phyloP scores from a whole-genome alignment of 2,888 invertebrate genomes.

The Zygaena filipendulae region DNA sequence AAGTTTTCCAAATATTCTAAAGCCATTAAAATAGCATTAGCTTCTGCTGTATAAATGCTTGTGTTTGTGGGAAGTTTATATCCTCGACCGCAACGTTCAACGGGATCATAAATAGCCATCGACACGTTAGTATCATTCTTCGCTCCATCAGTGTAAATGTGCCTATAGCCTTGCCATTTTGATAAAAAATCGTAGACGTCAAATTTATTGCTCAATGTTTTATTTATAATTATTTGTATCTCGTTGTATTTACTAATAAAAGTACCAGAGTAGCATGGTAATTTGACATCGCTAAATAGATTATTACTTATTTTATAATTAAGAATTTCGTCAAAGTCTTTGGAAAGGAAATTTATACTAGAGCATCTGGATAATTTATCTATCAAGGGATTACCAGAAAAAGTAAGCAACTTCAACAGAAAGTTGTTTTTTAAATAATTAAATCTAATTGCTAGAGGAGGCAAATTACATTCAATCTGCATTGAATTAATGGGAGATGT shows the following conservation, averaged over 20 bases:
- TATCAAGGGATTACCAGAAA: slow-evolving; percentile 1
- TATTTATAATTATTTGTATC: no score
- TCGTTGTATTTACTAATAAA: no score
- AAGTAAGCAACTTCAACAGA: slow-evolving; percentile 7
- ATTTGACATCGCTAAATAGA: no score
- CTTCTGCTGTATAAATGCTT: slow-evolving; percentile 8
- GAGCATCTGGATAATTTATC: no score
- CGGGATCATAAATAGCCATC: slow-evolving; percentile 6
- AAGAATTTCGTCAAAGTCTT: no score
- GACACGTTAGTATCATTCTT: slow-evolving; percentile 5
- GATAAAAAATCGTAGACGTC: no score
- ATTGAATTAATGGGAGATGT: slow-evolving; percentile 10
- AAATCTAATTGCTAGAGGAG: slow-evolving; percentile 10
- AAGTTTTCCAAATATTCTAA: slow-evolving; percentile 1
- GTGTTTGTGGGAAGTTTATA: slow-evolving; percentile 1
- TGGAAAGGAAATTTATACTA: no score
- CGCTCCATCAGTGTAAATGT: slow-evolving; percentile 9
- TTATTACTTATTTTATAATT: no score
- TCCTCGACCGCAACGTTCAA: slow-evolving; percentile 3
- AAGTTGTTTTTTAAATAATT: slow-evolving; percentile 7
- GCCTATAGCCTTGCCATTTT: slow-evolving; percentile 3
- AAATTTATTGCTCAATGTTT: no score
- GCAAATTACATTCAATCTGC: slow-evolving; percentile 11
- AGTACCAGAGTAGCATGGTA: no score
- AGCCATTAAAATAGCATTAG: slow-evolving; percentile 4